phyloP scores from a whole-genome alignment of 2,113 vertebrate genomes.

The Hippocampus mohnikei region DNA sequence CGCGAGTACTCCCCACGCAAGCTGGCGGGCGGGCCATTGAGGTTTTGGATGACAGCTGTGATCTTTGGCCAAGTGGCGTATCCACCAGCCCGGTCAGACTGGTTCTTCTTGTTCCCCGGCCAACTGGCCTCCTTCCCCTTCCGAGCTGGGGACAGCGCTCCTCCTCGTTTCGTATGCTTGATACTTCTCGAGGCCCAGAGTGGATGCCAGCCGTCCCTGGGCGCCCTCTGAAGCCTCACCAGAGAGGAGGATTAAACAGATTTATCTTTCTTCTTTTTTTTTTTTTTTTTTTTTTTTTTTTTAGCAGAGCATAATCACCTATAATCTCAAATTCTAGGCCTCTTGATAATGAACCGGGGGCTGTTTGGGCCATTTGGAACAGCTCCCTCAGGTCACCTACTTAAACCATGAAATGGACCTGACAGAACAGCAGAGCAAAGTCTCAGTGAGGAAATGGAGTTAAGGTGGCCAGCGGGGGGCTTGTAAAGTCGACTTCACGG shows the following conservation, averaged over 20 bases:
- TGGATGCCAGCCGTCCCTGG: constrained; percentile 67
- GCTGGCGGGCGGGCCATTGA: constrained; percentile 57
- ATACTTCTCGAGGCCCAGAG: constrained; percentile 69
- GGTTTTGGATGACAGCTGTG: constrained; percentile 76
- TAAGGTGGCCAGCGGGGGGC: constrained; percentile 13
- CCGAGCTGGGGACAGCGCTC: constrained; percentile 62
- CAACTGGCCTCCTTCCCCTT: constrained; percentile 72
- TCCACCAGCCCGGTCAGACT: constrained; percentile 70
- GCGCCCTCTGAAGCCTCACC: constrained; percentile 64
- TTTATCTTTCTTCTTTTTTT: constrained; percentile 53
- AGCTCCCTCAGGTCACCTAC: constrained; percentile 47
- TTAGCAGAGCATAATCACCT: constrained; percentile 68
- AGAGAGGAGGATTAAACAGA: constrained; percentile 75
- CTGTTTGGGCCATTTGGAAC: constrained; percentile 53
- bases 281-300: constrained; percentile 51
- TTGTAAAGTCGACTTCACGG: constrained; percentile 28
- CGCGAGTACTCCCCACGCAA: constrained; percentile 54
- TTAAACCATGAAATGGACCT: constrained; percentile 45
- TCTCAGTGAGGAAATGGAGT: constrained; percentile 26
- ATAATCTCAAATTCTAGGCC: constrained; percentile 76
- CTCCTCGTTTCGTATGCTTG: constrained; percentile 76
- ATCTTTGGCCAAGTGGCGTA: constrained; percentile 75
- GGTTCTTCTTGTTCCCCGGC: constrained; percentile 71
- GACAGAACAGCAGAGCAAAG: constrained; percentile 30
- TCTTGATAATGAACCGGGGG: constrained; percentile 68